phyloP scores from a whole-genome alignment of 2,888 invertebrate species.

The Thecophora atra region DNA sequence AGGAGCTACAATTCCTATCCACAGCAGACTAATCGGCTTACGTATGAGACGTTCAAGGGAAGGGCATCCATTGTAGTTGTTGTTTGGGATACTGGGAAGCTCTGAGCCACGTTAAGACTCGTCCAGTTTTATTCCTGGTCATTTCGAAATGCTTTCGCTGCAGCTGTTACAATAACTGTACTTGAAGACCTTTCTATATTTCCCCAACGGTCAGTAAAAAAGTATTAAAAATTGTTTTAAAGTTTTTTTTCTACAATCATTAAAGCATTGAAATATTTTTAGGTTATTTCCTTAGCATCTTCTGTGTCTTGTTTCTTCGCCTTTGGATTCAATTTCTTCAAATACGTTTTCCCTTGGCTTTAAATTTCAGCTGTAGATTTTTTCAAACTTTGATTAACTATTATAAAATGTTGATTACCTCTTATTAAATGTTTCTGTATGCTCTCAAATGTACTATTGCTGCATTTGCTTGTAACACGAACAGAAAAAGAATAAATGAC shows the following conservation, averaged over 20 bases:
- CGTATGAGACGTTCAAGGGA: background rate
- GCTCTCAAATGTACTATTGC: background rate
- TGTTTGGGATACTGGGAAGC: background rate
- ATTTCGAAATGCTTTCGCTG: constrained; percentile 45
- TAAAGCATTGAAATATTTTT: too few relatives aligned
- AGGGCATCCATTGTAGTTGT: background rate
- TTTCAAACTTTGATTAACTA: too few relatives aligned
- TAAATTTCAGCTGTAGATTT: too few relatives aligned
- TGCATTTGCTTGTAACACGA: too few relatives aligned
- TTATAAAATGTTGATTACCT: too few relatives aligned
- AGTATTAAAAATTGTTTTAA: too few relatives aligned
- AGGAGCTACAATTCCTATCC: background rate
- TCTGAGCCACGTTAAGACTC: constrained; percentile 14
- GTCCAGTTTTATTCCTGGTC: constrained; percentile 39
- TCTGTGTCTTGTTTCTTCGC: too few relatives aligned
- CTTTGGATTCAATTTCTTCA: too few relatives aligned
- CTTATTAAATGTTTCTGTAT: background rate
- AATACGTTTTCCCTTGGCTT: too few relatives aligned
- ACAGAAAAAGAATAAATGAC: background rate
- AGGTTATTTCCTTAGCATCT: too few relatives aligned
- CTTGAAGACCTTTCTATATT: constrained; percentile 2
- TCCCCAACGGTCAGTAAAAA: too few relatives aligned
- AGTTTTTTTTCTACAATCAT: too few relatives aligned
- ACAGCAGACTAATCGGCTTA: background rate
- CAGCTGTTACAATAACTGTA: constrained; percentile 25